These are phyloP conservation scores for Rhamnusium bicolor DNA, from an alignment of 2,888 invertebrate genomes.

Conservation along the genomic window DNA sequence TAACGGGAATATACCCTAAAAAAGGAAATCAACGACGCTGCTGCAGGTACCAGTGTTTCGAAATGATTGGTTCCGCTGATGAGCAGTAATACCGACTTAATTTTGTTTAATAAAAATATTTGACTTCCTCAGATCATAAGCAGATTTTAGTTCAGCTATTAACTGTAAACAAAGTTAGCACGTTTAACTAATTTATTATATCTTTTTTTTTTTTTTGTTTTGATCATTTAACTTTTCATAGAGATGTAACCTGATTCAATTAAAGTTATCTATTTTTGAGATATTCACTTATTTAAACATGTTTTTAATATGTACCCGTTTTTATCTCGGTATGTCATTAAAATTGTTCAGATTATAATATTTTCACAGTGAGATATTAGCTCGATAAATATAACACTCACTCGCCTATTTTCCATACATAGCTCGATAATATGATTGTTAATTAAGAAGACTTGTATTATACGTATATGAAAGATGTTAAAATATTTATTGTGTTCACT, in stretches of 20 bases:
- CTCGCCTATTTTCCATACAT: not conserved
- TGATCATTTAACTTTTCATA: not conserved
- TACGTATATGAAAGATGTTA: not conserved
- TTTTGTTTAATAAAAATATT: too few species aligned
- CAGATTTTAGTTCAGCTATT: too few species aligned
- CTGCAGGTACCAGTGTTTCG: too few species aligned
- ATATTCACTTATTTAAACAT: not conserved
- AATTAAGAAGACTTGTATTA: not conserved
- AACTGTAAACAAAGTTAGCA: too few species aligned
- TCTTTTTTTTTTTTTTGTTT: too few species aligned
- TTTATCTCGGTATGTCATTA: not conserved
- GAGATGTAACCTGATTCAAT: not conserved
- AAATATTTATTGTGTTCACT: constrained; percentile 1
- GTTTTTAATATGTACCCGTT: not conserved
- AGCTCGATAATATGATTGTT: not conserved
- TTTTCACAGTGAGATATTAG: not conserved
- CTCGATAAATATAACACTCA: not conserved
- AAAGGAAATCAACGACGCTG: too few species aligned
- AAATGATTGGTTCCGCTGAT: too few species aligned
- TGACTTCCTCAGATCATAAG: too few species aligned
- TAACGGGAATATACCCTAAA: too few species aligned
- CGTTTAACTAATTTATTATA: too few species aligned
- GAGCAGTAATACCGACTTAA: too few species aligned
- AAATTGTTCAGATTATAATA: not conserved
- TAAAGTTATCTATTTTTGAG: not conserved